phyloP scores from a whole-genome alignment of 2,888 invertebrate species.

The Parascotia fuliginaria region DNA sequence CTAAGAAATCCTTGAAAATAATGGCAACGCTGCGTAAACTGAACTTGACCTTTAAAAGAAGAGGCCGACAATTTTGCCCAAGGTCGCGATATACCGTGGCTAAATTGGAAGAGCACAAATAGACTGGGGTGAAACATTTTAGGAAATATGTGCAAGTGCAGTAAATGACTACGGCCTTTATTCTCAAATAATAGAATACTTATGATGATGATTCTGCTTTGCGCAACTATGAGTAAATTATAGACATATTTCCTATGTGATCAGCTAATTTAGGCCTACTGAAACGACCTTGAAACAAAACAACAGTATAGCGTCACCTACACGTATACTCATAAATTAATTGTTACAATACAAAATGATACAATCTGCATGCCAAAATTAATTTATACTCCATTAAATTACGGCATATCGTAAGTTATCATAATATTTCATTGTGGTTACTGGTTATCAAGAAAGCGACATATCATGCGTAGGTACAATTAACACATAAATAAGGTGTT shows the following conservation, averaged over 20 bases:
- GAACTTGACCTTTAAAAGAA: no score
- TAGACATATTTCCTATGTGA: conserved; percentile 2
- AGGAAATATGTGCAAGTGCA: no score
- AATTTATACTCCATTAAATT: conserved; percentile 70
- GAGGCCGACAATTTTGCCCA: no score
- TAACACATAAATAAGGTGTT: no score
- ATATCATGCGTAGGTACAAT: neutral
- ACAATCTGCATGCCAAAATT: conserved; percentile 56
- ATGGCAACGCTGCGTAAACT: no score
- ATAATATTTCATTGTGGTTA: conserved; percentile 33
- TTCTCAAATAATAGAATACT: no score
- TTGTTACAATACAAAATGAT: conserved; percentile 47
- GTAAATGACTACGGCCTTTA: no score
- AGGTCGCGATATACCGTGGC: no score
- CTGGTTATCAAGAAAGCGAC: conserved; percentile 1
- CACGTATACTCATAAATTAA: conserved; percentile 72
- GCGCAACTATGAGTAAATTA: no score
- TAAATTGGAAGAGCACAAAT: no score
- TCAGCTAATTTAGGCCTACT: conserved; percentile 37
- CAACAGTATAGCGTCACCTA: conserved; percentile 52
- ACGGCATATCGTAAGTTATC: conserved; percentile 45
- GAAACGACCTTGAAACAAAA: conserved; percentile 47
- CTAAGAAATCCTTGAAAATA: neutral
- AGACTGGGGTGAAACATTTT: no score
- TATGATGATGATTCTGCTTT: no score